These are phyloP conservation scores for Egretta garzetta DNA, from an alignment of 2,113 vertebrate species.

Conservation along the genomic window DNA sequence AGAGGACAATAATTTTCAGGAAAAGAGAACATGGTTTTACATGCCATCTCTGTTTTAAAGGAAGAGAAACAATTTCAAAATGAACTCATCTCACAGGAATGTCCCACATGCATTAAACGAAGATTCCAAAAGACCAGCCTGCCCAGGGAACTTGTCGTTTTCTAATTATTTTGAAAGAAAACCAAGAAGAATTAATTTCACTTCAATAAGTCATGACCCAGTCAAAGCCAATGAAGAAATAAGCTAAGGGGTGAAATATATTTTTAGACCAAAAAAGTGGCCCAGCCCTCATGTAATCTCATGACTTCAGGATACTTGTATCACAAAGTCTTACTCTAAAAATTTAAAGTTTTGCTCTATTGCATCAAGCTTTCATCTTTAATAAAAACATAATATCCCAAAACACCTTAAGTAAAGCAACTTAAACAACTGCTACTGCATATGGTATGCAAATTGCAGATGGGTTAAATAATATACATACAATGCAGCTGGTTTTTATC, in stretches of 20 bases:
- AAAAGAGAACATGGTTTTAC: background rate
- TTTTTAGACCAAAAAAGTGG: background rate
- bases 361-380: background rate
- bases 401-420: background rate
- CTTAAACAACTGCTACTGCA: background rate
- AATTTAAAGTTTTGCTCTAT: background rate
- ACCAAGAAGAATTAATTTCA: background rate
- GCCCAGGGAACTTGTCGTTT: background rate
- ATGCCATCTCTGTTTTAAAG: slow-evolving; percentile 14
- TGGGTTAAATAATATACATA: slow-evolving; percentile 9
- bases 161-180: background rate
- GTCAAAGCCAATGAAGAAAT: background rate
- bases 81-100: background rate
- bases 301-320: background rate
- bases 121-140: background rate
- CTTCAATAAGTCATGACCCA: background rate
- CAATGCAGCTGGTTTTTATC: slow-evolving; percentile 33
- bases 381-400: background rate
- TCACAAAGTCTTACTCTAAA: background rate
- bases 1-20: background rate
- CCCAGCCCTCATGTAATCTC: background rate
- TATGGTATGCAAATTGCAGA: slow-evolving; percentile 27
- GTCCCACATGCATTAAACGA: rapidly evolving
- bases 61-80: background rate
- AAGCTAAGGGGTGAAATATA: background rate